A percentile compares a stretch with the other conserved stretches of the same genome.
These are phyloP conservation scores for Oncorhynchus gorbuscha DNA, from an alignment of 2,113 vertebrate genomes.

Conservation along the genomic window DNA sequence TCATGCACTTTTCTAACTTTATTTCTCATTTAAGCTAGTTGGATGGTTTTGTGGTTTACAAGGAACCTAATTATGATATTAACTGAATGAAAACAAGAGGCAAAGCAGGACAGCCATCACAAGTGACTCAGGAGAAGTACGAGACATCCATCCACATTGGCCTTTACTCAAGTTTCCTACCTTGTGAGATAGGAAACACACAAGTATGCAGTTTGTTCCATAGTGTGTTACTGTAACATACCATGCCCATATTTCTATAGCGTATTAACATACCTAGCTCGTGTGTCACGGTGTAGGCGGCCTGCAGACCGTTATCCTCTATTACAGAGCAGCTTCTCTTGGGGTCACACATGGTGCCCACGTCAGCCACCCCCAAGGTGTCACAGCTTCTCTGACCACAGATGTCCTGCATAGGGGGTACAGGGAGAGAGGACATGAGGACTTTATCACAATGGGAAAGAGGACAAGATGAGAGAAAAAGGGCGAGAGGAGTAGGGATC, in stretches of 20 bases:
- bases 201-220: background rate
- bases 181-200: too few species aligned
- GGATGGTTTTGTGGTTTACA: too few species aligned
- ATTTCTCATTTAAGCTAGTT: background rate
- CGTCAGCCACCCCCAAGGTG: constrained; percentile 83
- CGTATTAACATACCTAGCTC: constrained; percentile 77
- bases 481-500: background rate
- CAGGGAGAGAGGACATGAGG: background rate
- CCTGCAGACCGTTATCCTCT: constrained; percentile 85
- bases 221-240: background rate
- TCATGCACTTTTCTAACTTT: background rate
- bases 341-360: constrained; percentile 85
- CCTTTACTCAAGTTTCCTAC: too few species aligned
- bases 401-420: constrained; percentile 75
- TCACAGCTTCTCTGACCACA: constrained; percentile 83
- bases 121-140: background rate
- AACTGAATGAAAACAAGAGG: too few species aligned
- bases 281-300: constrained; percentile 85
- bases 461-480: constrained; percentile 1
- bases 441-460: background rate
- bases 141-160: too few species aligned
- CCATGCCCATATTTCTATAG: background rate
- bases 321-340: constrained; percentile 88
- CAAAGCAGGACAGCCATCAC: background rate
- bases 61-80: too few species aligned